Evolutionary conservation across 2,797 vertebrate genomes (phyloP).

Genomic region (Acipenser oxyrinchus): DNA sequence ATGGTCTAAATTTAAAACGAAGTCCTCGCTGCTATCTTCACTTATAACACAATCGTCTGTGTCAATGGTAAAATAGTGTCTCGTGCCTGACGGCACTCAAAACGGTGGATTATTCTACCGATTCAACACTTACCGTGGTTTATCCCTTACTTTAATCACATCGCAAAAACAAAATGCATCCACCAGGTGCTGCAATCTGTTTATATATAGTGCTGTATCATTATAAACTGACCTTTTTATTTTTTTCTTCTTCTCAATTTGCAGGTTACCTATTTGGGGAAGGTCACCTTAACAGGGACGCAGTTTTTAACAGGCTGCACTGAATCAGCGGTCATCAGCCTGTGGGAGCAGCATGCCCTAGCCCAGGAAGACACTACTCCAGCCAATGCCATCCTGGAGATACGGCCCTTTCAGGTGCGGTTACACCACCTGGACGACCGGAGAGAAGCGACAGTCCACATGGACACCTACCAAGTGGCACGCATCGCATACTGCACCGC

Average conservation of each 20-base stretch:
- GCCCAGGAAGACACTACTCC: conserved; percentile 64
- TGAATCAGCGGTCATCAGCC: conserved; percentile 85
- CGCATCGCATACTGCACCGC: conserved; percentile 98
- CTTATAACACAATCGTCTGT: too few species aligned
- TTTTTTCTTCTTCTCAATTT: conserved; percentile 23
- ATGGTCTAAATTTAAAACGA: too few species aligned
- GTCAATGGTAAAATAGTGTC: too few species aligned
- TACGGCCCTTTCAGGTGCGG: conserved; percentile 94
- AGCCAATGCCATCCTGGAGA: conserved; percentile 81
- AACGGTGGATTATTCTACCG: too few species aligned
- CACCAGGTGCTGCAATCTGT: too few species aligned
- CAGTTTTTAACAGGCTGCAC: conserved; percentile 94
- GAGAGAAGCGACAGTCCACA: conserved; percentile 77
- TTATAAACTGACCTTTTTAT: conserved; percentile 12
- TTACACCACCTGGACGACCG: conserved; percentile 86
- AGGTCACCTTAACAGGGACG: conserved; percentile 83
- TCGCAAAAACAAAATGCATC: too few species aligned
- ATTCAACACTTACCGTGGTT: too few species aligned
- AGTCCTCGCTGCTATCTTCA: too few species aligned
- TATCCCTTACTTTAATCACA: too few species aligned
- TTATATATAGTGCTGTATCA: too few species aligned
- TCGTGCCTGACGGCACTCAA: too few species aligned
- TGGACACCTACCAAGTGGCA: conserved; percentile 98
- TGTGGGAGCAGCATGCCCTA: conserved; percentile 73
- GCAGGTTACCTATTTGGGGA: conserved; percentile 92